Base-by-base conservation (phyloP, 1,140 invertebrate species). In the Sogatella furcifera region DNA sequence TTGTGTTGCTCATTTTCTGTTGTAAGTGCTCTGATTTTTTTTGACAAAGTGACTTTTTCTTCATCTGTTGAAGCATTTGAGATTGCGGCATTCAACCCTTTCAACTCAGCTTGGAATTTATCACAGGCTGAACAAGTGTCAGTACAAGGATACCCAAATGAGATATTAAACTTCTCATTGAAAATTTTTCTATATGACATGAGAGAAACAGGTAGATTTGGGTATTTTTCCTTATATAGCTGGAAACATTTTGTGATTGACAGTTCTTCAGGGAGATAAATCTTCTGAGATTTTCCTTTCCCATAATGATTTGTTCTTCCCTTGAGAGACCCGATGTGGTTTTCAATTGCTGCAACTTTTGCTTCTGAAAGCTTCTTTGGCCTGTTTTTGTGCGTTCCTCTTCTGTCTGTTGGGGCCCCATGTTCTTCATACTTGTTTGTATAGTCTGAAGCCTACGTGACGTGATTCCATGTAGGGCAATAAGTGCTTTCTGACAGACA, bases 151-250 rank as follows among this genome's bases (percentile, higher is more conserved):
- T 17, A 53, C 17, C 52, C 52, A 21, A 53, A 53, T 14, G n/a
- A 22, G 13, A 53, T 53, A 53, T 53, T 53, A 24, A 21, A 53
- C 17, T 24, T 14, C 24, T 6, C 24, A 53, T 53, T 53, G 21
- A 24, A 53, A 17, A 53, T 53, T 14, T 53, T 22, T 53, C 21
- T n/a, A 24, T 53, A 53, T 53, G 52, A 53, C 17, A 10, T 19
- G 22, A 59, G 59, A 17, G 28, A 52, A 21, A 60, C 44, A 38
- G 38, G 38, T 34, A 53, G 43, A 42, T 57, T 57, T 57, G 61
- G 13, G 19, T 60, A 34, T 21, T 60, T 55, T 68, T n/a, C 71
- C 73, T 53, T 76, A 38, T 57, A 44, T 46, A 46, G 19, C 31
- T 31, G 31, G 42, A 61, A 8, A 61, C 24, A 13, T 57, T 61